Evolutionary conservation across 2,888 invertebrate genomes (phyloP).

Genomic region (Lasioglossum zephyrum): DNA sequence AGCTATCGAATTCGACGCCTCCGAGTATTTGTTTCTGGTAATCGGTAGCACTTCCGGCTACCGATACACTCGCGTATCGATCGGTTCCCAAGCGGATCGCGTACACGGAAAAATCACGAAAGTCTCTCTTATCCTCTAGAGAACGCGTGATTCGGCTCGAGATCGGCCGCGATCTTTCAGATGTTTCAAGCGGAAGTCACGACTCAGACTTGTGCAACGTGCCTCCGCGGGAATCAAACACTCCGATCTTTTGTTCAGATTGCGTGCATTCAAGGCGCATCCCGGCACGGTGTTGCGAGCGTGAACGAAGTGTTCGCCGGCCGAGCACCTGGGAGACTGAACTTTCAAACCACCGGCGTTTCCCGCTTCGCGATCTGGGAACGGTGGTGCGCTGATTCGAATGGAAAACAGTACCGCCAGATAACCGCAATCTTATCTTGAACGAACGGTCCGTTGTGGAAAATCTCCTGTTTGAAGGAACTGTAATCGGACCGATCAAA

Average conservation of each 20-base stretch:
- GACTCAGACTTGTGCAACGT: not conserved
- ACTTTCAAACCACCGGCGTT: slow-evolving; percentile 52
- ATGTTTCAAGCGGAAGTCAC: not conserved
- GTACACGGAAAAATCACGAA: not conserved
- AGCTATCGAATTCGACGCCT: slow-evolving; percentile 25
- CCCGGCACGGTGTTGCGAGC: not conserved
- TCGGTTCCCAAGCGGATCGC: slow-evolving; percentile 19
- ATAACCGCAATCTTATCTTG: slow-evolving; percentile 60
- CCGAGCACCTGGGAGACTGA: slow-evolving; percentile 62
- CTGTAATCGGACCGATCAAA: not conserved
- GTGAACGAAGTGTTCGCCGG: slow-evolving; percentile 38
- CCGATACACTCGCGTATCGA: slow-evolving; percentile 26
- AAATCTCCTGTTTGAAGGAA: not conserved
- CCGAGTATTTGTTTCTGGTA: slow-evolving; percentile 20
- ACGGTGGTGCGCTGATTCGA: slow-evolving; percentile 19
- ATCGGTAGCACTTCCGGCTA: slow-evolving; percentile 11
- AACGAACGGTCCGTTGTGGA: not conserved
- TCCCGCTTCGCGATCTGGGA: slow-evolving; percentile 34
- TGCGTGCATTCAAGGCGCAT: not conserved
- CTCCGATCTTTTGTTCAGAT: not conserved
- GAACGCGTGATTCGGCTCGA: not conserved
- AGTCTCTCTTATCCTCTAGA: not conserved
- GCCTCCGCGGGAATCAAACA: not conserved
- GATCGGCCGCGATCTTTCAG: not conserved
- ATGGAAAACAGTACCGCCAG: not conserved